Percentiles rank a stretch among this genome's conserved stretches.
phyloP scores from a whole-genome alignment of 1,140 invertebrate species.

The Hycleus cichorii region DNA sequence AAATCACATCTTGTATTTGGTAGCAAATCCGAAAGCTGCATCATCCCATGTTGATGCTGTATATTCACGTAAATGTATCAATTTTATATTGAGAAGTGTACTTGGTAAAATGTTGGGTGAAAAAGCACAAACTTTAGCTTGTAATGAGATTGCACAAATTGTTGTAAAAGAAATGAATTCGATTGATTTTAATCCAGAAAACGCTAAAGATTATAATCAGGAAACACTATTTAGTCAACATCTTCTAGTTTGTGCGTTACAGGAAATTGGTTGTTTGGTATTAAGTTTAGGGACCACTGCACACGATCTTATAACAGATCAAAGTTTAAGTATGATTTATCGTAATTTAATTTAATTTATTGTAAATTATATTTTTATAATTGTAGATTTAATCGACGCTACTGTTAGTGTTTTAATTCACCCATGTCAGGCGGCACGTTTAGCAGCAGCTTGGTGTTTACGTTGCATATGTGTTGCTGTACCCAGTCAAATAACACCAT shows the following conservation, averaged over 20 bases:
- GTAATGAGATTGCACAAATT: constrained; percentile 88
- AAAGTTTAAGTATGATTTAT: constrained; percentile 61
- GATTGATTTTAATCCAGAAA: constrained; percentile 84
- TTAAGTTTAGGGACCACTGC: constrained; percentile 87
- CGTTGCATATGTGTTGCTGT: constrained; percentile 86
- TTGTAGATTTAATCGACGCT: constrained; percentile 47
- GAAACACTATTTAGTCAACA: constrained; percentile 91
- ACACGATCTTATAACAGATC: constrained; percentile 78
- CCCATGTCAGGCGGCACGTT: constrained; percentile 82
- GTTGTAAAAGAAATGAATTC: constrained; percentile 93
- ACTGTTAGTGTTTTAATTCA: constrained; percentile 79
- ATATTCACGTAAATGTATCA: constrained; percentile 94
- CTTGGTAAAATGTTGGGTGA: constrained; percentile 92
- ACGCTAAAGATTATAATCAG: constrained; percentile 82
- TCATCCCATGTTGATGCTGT: constrained; percentile 95
- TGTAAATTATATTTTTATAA: not conserved
- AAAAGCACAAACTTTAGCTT: constrained; percentile 91
- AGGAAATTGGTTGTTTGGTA: constrained; percentile 82
- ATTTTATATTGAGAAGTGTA: constrained; percentile 86
- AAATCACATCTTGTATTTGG: constrained; percentile 84
- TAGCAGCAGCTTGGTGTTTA: constrained; percentile 92
- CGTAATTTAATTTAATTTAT: not conserved
- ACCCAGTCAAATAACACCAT: constrained; percentile 86
- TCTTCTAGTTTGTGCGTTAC: constrained; percentile 85
- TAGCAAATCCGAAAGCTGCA: constrained; percentile 87